Base-by-base conservation (phyloP, 2,797 vertebrate species). In the Sebastes alutus region DNA sequence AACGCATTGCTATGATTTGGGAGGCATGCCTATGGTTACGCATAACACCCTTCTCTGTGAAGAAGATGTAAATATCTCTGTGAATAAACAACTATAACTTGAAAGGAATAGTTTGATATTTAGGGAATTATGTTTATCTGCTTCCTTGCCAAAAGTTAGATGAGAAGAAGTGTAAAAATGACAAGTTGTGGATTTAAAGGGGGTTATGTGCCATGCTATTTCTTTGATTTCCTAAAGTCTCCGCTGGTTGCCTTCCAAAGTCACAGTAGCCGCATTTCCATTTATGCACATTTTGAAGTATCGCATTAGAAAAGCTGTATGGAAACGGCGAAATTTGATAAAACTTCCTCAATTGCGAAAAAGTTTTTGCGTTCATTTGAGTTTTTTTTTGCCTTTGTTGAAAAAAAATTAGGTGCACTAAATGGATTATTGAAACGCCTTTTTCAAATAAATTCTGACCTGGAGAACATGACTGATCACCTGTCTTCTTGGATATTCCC, bases 311-410 rank as follows among this genome's bases (percentile, higher is more conserved):
- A 46, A 46, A 46, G 42, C 42, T 46, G 42, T 2, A 46, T 46
- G 42, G 42, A 46, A 7, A 46, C 20, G 42, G 16, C 0, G 1
- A 7, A 46, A 18, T 46, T 18, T 46, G 16, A 46, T 18, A 46
- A 46, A 46, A 7, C 7, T 46, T 46, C 6, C 16, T 7, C 42
- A 46, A 46, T 46, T 46, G 42, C 6, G 3, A 46, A 18, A 38
- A 1, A 0, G 0, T 13, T 38, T 38, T 38, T 38, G 0, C 2
- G 35, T 38, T 13, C 0, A 0, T 38, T 42, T 42, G 38, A 42
- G 38, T 4, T 35, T 35, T 11, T 35, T 35, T 35, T 35, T 35
- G 33, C 33, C 11, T 35, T 35, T 35, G 33, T 35, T 12, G 11
- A 35, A 35, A 12, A 12, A 35, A 35, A 11, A 35, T 11, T 11